These are phyloP conservation scores for Camelus dromedarius DNA, from an alignment of 2,113 vertebrate species.

Conservation along the genomic window DNA sequence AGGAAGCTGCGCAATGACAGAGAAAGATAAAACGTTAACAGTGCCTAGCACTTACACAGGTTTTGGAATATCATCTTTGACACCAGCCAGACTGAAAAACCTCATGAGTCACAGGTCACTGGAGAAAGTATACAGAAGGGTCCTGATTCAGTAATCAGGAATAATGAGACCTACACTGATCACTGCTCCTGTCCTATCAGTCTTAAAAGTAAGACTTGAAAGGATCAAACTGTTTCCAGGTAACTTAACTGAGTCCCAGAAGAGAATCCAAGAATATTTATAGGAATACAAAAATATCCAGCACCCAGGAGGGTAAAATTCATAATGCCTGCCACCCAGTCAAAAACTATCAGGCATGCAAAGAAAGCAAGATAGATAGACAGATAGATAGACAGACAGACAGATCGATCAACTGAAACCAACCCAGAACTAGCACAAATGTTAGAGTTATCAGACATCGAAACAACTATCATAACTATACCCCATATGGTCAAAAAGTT, in stretches of 20 bases:
- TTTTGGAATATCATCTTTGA: not conserved
- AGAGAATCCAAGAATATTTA: slow-evolving; percentile 31
- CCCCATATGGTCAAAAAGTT: not conserved
- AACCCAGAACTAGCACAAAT: not conserved
- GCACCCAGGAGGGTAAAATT: not conserved
- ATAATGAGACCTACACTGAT: not conserved
- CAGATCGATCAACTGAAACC: not conserved
- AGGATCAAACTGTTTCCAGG: slow-evolving; percentile 21
- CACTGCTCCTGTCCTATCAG: not conserved
- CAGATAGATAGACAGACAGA: fast-evolving
- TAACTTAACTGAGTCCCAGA: not conserved
- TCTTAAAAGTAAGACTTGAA: slow-evolving; percentile 19
- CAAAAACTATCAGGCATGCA: not conserved
- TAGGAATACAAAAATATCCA: slow-evolving; percentile 45
- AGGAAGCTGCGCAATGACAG: not conserved
- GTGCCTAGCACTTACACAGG: not conserved
- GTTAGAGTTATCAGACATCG: not conserved
- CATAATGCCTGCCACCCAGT: not conserved
- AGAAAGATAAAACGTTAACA: not conserved
- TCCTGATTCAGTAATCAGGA: not conserved
- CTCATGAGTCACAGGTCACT: not conserved
- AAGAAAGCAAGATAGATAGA: not conserved
- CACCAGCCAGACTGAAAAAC: slow-evolving; percentile 5
- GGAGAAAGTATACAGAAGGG: slow-evolving; percentile 7
- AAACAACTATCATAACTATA: not conserved